Evolutionary conservation across 2,797 vertebrate species (phyloP).

Genomic region (Atherinosoma microstoma): DNA sequence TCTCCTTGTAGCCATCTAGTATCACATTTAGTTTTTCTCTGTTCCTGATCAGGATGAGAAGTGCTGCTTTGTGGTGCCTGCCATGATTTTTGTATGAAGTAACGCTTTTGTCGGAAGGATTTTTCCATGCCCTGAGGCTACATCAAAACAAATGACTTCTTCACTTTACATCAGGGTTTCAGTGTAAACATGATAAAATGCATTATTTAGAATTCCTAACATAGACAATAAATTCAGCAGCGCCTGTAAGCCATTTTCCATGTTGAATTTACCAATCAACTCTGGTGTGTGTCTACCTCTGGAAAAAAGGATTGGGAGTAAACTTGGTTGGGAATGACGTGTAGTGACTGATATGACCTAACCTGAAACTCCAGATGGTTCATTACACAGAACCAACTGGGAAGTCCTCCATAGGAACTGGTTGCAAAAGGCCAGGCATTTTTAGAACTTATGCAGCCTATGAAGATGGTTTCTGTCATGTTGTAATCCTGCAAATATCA

Average conservation of each 20-base stretch:
- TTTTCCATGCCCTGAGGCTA: conserved; percentile 29
- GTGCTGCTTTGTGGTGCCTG: conserved; percentile 25
- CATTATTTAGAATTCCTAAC: background rate
- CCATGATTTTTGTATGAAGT: conserved; percentile 34
- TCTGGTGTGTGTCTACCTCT: background rate
- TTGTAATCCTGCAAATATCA: background rate
- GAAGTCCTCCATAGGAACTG: background rate
- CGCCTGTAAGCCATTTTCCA: background rate
- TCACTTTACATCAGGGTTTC: background rate
- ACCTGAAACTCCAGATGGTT: background rate
- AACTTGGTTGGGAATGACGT: background rate
- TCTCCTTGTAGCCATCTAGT: background rate
- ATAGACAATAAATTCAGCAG: background rate
- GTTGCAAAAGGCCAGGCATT: background rate
- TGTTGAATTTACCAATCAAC: background rate
- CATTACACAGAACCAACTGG: background rate
- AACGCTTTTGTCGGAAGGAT: conserved; percentile 37
- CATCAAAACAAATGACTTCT: background rate
- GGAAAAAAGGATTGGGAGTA: background rate
- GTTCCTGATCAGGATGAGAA: conserved; percentile 32
- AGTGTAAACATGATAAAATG: background rate
- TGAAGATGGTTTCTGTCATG: background rate
- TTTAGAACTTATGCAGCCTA: background rate
- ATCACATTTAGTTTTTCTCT: conserved; percentile 14
- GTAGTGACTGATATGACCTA: background rate